Evolutionary conservation across 2,113 vertebrate genomes (phyloP), one percentile per base, ranked within the genome.

Genomic region (Melanerpes formicivorus): DNA sequence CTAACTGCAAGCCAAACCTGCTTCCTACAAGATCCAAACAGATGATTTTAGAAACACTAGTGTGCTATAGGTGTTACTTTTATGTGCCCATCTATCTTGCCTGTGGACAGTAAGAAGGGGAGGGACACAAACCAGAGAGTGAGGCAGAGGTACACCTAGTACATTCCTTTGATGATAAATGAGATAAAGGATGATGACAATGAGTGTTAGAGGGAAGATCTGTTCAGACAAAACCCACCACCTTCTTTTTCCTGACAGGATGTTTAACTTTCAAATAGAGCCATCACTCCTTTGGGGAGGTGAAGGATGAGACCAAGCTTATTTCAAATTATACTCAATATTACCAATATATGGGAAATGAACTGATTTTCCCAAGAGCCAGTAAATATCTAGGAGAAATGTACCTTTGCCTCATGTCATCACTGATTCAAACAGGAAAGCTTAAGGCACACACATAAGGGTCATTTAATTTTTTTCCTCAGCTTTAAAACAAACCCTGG

Each of bases 401-500:
- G 13, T 14, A 62, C 8, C 18, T 42, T 79, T 69, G 29, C 30
- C n/a, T 86, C n/a, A n/a, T 10, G 30, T 7, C 13, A 86, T 10
- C 29, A 66, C 17, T 13, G 10, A 88, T 65, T 74, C 40, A 74
- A 88, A 65, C 3, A 75, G 23, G 6, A 52, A 88, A 32, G 12
- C 29, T 86, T 60, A 69, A 59, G 23, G 60, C 21, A 58, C 25
- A 48, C 11, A 27, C 0, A 0, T 15, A 42, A 64, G 15, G 12
- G 10, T 27, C 46, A 64, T 74, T 83, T 83, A n/a, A 80, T 14
- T 27, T 58, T 88, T 88, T 82, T 73, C 62, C 76, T 92, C 69
- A 44, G 30, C 21, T 42, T 1, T 17, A 77, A 80, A 70, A 34
- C 58, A 73, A 88, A 74, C 16, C 55, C 7, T 12, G 11, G 62